Evolutionary conservation across 2,888 invertebrate genomes (phyloP), one percentile per base, ranked within the genome.

Genomic region (Eilema sororculum): DNA sequence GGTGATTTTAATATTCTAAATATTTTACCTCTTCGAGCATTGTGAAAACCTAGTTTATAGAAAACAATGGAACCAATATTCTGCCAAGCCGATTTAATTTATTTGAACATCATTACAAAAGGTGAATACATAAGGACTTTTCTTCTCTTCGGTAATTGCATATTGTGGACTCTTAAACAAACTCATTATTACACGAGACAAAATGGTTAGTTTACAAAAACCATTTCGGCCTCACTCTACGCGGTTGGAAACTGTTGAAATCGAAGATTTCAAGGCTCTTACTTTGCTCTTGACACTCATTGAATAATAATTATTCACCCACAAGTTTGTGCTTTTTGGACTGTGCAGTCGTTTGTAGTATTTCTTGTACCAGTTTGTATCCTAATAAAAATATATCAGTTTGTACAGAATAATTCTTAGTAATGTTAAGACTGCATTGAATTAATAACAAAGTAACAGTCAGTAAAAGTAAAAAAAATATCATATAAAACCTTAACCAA

Each of bases 231-330:
- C 28, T 41, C 20, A n/a, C 52, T 61, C 46, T 28, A 20, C 13
- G 30, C 70, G 74, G 72, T 70, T 68, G 66, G 72, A 67, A 72
- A 74, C 78, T 84, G 82, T 84, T 81, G 86, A 85, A 87, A 89
- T 88, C 85, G 84, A 86, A 81, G 84, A 85, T 85, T 84, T 84
- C 88, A 91, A 90, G 91, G 91, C 77, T 83, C 72, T 62, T 62
- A 75, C 77, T 75, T 80, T 82, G 88, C 77, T 88, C 90, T 90
- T 89, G 90, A 91, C 90, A 90, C 78, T 84, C 80, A 85, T 90
- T 83, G 84, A 86, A 86, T 87, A 82, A 80, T 82, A 87, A 87
- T 87, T 84, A 86, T 80, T 79, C 72, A 72, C 33, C 9, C 20
- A 13, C 9, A 41, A 28, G 24, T 57, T 67, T 46, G 57, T n/a